Base-by-base conservation (phyloP, 1,140 invertebrate species). In the Agrypnia vestita region DNA sequence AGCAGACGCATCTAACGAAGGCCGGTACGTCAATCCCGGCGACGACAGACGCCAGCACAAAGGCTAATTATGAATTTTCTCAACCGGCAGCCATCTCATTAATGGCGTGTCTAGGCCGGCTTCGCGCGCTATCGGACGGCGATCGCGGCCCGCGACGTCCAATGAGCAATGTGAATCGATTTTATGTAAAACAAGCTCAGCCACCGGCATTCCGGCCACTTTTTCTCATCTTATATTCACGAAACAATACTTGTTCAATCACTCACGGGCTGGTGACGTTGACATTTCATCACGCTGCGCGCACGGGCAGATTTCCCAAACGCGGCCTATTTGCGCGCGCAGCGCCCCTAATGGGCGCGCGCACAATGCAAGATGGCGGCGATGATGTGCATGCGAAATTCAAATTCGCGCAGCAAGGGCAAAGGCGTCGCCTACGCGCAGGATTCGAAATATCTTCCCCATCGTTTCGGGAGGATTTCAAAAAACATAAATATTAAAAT, bases 191-290 rank as follows among this genome's bases (percentile, higher is more conserved):
- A 79, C 82, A 76, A 19, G 76, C 69, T 19, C 35, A 21, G 44
- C 69, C 19, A 59, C 49, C 67, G 55, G 76, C 79, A 83, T 83
- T 83, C 82, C 82, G 62, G 19, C 64, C 69, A 61, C 78, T 75
- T 75, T 79, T 80, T 46, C 62, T 80, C 72, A 78, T 82, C 78
- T 75, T 82, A 73, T 80, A 79, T 82, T 80, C 78, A 69, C 78
- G 78, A 82, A 82, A 82, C 81, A 82, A 82, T 82, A 82, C 81
- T 82, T 76, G 81, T 80, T 73, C 81, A 82, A 82, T 82, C 81
- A 82, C 78, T 82, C 81, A 80, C 78, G 17, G 44, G 74, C 69
- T 61, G 64, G 46, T 64, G 78, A 80, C 78, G 78, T 53, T 82
- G 81, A 82, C 81, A 59, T 78, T 78, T 78, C 76, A 69, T 78